Base-by-base conservation (phyloP, 2,113 vertebrate species). In the Ptilonorhynchus violaceus region DNA sequence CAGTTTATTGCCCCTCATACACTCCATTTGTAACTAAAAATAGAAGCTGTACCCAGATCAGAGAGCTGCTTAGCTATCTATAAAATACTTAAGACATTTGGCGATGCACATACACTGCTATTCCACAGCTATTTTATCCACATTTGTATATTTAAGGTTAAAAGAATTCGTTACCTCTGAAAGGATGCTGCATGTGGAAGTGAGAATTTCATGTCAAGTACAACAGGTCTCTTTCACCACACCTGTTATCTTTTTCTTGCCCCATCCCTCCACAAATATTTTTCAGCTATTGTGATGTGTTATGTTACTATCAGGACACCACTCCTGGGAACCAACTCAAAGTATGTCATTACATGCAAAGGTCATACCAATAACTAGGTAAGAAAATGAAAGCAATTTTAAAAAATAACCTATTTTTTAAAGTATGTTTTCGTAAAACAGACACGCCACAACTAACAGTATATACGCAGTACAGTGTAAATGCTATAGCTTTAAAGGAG, bases 381-480 rank as follows among this genome's bases (percentile, higher is more conserved):
- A 87, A 91, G 69, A 96, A 92, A 82, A 81, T 89, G 39, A 89
- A 89, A 92, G 91, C 33, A 80, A 97, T 96, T 97, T 97, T 67
- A 83, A 89, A 85, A 94, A 97, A 96, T 94, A 94, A 95, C 67
- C 89, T 93, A 90, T 84, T 95, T 95, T 79, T 77, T 91, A 50
- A 96, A 95, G 85, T n/a, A 59, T 7, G 24, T 50, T 52, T 85
- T 90, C 89, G 81, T 56, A 50, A 77, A 35, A 77, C 41, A 88
- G 83, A 76, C 74, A 72, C 46, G 69, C 69, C 59, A 53, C 72
- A 89, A 78, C 59, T 92, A 92, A 88, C 69, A 79, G 49, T 13
- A 88, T 31, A 78, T 30, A 28, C 30, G n/a, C 94, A 68, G 78
- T 53, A 89, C 93, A 88, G 69, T 24, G 67, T 94, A 94, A 94